Base-by-base conservation (phyloP, 2,797 vertebrate species). In the Zalophus californianus region DNA sequence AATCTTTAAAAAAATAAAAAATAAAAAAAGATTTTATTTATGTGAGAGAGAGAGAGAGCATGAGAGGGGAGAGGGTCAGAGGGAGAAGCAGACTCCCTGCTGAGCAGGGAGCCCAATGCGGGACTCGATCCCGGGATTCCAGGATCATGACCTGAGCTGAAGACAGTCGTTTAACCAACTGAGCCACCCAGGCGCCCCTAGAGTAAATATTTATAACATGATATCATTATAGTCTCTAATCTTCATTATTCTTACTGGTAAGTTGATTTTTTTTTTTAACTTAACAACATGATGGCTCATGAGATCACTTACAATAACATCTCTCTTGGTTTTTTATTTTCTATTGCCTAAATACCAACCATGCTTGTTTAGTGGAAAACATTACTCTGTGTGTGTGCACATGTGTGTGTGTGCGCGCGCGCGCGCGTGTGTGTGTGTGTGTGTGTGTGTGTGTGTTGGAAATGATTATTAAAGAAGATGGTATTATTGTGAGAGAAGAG, bases 121-220 rank as follows among this genome's bases (percentile, higher is more conserved):
- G 44, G 44, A 44, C 44, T 44, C 8, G 1, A 44, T 44, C 8
- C 44, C 1, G 44, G 44, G 9, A 44, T 7, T 44, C 44, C 44
- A 44, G 44, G 44, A 44, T 44, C 44, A 44, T 44, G 44, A 44
- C 44, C 44, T 44, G 44, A 44, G 44, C 44, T 9, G 44, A 44
- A 44, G 44, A 8, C 44, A 44, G 44, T 44, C 44, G 1, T 8
- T 44, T 44, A 44, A 44, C 44, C 41, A 44, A 10, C 44, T 44
- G 44, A 44, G 44, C 44, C 44, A 44, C 8, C 44, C 44, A 44
- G 44, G 44, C 8, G 9, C 44, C 44, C 44, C 0, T 86, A 96
- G 94, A 97, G 87, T 84, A 95, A 96, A 86, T 96, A 97, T 29
- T 94, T 98, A 86, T 78, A 48, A 97, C 83, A 44, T 89, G n/a